These are phyloP conservation scores for Leuciscus idus DNA, from an alignment of 2,113 vertebrate genomes.

Conservation along the genomic window DNA sequence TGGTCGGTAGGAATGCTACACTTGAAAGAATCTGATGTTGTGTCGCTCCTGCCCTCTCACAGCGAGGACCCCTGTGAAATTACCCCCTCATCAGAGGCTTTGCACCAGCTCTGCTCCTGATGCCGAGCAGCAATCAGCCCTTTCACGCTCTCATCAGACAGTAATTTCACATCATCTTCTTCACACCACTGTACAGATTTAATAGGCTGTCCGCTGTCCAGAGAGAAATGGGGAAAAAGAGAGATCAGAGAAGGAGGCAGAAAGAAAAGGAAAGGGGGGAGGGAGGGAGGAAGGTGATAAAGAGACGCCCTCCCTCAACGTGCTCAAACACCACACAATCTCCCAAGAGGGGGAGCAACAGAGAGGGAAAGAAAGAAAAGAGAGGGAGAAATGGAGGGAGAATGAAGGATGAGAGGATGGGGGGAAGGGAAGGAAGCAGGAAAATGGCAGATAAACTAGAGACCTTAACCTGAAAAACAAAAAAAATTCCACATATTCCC, in stretches of 20 bases:
- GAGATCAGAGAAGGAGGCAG: slow-evolving; percentile 21
- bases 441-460: slow-evolving; percentile 11
- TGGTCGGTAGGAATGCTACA: slow-evolving; percentile 46
- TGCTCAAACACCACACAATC: slow-evolving; percentile 22
- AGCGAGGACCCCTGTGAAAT: slow-evolving; percentile 54
- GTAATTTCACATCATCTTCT: slow-evolving; percentile 50
- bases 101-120: slow-evolving; percentile 35
- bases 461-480: neutral
- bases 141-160: slow-evolving; percentile 32
- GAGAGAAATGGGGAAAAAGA: slow-evolving; percentile 36
- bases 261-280: neutral
- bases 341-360: slow-evolving; percentile 30
- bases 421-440: neutral
- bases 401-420: neutral
- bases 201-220: slow-evolving; percentile 52
- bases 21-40: slow-evolving; percentile 56
- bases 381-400: slow-evolving; percentile 32
- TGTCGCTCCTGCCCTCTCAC: slow-evolving; percentile 52
- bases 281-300: slow-evolving; percentile 2
- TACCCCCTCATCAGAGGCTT: slow-evolving; percentile 54
- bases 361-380: slow-evolving; percentile 10
- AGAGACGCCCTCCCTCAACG: slow-evolving; percentile 9
- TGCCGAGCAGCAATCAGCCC: slow-evolving; percentile 32
- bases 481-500: neutral
- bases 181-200: slow-evolving; percentile 29